Evolutionary conservation across 30 jellyfish, hydroid and myxozoan species (phyloP).

Genomic region (Aurelia aurita complex sp. Pacific): DNA sequence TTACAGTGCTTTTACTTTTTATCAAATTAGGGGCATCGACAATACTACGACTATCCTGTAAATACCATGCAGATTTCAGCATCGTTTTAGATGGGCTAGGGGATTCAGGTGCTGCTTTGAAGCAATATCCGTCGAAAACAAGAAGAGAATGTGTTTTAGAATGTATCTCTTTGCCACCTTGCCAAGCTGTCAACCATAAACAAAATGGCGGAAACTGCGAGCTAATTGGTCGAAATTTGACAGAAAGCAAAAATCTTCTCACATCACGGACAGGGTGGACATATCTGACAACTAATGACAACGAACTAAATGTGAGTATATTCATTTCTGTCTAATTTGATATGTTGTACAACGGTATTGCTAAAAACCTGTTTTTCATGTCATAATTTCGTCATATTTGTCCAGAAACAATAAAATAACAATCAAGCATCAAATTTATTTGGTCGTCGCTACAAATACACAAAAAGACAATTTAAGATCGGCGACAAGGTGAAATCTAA

Average conservation of each 20-base stretch:
- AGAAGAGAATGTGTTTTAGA: conserved; percentile 18
- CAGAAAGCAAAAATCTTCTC: conserved; percentile 5
- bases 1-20: no score
- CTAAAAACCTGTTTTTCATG: no score
- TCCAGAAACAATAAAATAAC: no score
- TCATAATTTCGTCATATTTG: no score
- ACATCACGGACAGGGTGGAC: conserved; percentile 25
- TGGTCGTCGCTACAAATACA: no score
- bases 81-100: not conserved
- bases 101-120: conserved; percentile 23
- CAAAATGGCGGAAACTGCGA: conserved; percentile 34
- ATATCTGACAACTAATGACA: conserved; percentile 27
- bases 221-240: conserved; percentile 22
- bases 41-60: conserved; percentile 3
- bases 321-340: not conserved
- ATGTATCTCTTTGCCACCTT: conserved; percentile 9
- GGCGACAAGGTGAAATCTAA: no score
- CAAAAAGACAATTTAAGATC: no score
- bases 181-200: conserved; percentile 27
- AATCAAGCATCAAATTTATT: no score
- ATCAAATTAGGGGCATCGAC: no score
- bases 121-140: not conserved
- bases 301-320: conserved; percentile 14
- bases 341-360: no score
- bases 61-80: conserved; percentile 23